Conservation (phyloP, 2,797 vertebrate species). For the Octomys mimax region DNA sequence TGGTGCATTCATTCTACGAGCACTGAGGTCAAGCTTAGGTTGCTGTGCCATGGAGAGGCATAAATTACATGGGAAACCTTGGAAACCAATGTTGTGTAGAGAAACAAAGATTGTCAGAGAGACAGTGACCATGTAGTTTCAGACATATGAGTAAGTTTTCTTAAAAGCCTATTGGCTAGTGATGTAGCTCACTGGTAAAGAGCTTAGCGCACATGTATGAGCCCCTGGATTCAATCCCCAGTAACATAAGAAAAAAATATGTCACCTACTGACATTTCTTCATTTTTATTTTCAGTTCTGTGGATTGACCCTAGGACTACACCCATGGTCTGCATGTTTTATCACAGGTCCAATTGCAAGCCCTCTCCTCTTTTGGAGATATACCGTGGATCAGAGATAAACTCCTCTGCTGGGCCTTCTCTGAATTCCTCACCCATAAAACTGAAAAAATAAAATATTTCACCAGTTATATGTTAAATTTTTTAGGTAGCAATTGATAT, state of each 20-base stretch:
- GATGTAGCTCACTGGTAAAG: background rate
- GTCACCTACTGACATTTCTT: background rate
- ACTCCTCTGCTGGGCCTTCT: background rate
- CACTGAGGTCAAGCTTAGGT: background rate
- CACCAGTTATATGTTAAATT: background rate
- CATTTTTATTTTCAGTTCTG: background rate
- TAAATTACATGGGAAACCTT: background rate
- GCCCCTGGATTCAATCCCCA: background rate
- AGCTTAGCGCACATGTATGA: background rate
- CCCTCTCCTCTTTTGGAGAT: background rate
- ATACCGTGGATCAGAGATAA: background rate
- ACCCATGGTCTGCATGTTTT: background rate
- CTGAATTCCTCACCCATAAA: background rate
- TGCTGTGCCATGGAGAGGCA: background rate
- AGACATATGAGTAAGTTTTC: background rate
- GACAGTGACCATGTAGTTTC: background rate
- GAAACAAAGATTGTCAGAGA: background rate
- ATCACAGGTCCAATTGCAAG: background rate
- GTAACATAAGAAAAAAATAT: background rate
- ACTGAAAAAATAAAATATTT: conserved; percentile 50
- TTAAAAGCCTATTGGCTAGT: background rate
- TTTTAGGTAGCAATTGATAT: background rate
- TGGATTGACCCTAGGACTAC: no score
- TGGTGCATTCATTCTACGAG: background rate
- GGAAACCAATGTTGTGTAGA: background rate